Conservation (phyloP, 2,888 invertebrate genomes). For the Eristalis tenax region DNA sequence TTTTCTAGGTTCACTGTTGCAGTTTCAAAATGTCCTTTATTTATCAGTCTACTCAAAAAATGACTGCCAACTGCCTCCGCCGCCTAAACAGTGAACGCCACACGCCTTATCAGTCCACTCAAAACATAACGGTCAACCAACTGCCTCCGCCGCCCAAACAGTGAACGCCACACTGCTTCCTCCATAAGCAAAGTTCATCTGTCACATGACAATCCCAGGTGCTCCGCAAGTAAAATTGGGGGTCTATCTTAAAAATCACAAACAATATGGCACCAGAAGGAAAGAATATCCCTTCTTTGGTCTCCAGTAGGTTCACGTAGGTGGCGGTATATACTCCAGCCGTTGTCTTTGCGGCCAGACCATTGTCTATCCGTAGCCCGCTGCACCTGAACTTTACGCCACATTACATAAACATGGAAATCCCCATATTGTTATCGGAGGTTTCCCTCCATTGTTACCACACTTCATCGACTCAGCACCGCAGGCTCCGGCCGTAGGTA, state of each 20-base stretch:
- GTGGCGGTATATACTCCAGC: constrained; percentile 32
- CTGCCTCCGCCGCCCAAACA: too few relatives aligned
- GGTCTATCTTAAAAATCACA: constrained; percentile 55
- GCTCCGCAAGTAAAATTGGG: constrained; percentile 30
- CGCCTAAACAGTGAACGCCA: too few relatives aligned
- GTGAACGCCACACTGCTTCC: neutral
- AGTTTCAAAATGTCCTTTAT: too few relatives aligned
- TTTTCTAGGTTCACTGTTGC: too few relatives aligned
- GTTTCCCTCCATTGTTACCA: constrained; percentile 62
- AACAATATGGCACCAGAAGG: constrained; percentile 61
- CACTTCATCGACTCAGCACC: constrained; percentile 35
- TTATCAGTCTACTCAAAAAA: too few relatives aligned
- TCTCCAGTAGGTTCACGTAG: constrained; percentile 50
- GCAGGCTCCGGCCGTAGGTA: constrained; percentile 40
- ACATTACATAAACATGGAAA: constrained; percentile 71
- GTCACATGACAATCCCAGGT: constrained; percentile 7
- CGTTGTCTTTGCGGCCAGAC: constrained; percentile 36
- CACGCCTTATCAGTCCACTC: too few relatives aligned
- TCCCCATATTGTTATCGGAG: constrained; percentile 65
- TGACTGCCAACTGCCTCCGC: too few relatives aligned
- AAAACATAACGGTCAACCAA: too few relatives aligned
- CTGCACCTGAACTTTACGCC: constrained; percentile 72
- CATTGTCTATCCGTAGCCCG: constrained; percentile 53
- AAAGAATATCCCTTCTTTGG: constrained; percentile 59
- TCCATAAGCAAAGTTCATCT: constrained; percentile 7